Evolutionary conservation across 1,140 invertebrate genomes (phyloP), one percentile per base, ranked within the genome.

Genomic region (Homarus americanus): DNA sequence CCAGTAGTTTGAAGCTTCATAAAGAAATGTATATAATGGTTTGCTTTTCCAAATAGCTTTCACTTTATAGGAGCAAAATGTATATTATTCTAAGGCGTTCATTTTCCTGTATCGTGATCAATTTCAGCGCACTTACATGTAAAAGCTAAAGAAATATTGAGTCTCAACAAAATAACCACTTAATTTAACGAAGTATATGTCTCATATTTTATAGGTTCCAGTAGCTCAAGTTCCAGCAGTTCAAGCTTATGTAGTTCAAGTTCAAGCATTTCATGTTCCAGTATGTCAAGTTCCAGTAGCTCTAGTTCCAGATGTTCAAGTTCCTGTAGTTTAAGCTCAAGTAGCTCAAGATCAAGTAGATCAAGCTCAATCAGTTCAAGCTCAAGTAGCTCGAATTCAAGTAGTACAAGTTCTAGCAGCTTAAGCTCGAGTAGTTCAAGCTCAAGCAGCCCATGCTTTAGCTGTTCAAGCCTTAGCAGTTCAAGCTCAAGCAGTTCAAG

Each of bases 391-490:
- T 75, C 84, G 28, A 58, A 44, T 78, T 86, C 73, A n/a, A 49
- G 28, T n/a, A 73, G 69, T 58, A 32, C 69, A 44, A 87, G 72
- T 58, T 58, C 28, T n/a, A 53, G 41, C 34, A 63, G 69, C 32
- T 87, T 66, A 53, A 78, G 41, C 34, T 87, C 84, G 78, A 76
- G 36, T 53, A 38, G 83, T 75, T 75, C 83, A 2, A 76, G 69
- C 20, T 72, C 66, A 28, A 84, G 82, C 38, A 38, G 12, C 34
- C 76, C 84, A 20, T 75, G 83, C 75, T 72, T 9, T 5, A 72
- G 82, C 17, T 49, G 38, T 24, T 24, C 20, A 10, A 49, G 44
- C 44, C 15, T 49, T 49, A 49, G 44, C 44, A 49, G 44, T 15
- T 49, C 44, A 49, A 49, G 44, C n/a, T 58, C 28, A 17, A 53